Evolutionary conservation across 2,888 invertebrate genomes (phyloP).

Genomic region (Zonitis immaculata): DNA sequence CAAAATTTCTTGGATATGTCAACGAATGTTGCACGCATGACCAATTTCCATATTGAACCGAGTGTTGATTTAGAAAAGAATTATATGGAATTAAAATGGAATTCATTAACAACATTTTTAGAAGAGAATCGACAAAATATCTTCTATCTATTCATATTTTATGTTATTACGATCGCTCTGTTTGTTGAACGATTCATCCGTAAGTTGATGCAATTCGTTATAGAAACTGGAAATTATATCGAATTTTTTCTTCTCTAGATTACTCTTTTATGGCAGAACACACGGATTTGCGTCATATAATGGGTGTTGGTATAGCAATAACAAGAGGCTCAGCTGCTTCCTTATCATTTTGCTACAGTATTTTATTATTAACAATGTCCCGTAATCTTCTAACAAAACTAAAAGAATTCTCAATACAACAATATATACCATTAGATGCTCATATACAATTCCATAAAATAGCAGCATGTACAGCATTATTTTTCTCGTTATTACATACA

Average conservation of each 20-base stretch:
- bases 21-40: constrained; percentile 90
- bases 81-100: constrained; percentile 76
- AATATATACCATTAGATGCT: constrained; percentile 90
- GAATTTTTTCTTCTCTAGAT: too few relatives aligned
- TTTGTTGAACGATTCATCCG: constrained; percentile 93
- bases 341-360: constrained; percentile 89
- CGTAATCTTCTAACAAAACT: constrained; percentile 86
- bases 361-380: constrained; percentile 89
- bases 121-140: constrained; percentile 96
- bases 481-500: constrained; percentile 88
- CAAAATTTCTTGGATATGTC: constrained; percentile 93
- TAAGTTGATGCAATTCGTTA: constrained; percentile 48
- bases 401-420: constrained; percentile 90
- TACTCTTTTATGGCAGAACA: constrained; percentile 97
- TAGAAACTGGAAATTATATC: too few relatives aligned
- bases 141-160: constrained; percentile 91
- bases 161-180: constrained; percentile 88
- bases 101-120: constrained; percentile 81
- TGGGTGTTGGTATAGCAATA: constrained; percentile 96
- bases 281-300: constrained; percentile 89
- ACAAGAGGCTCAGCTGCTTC: constrained; percentile 93
- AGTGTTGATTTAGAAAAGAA: constrained; percentile 65
- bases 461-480: constrained; percentile 88
- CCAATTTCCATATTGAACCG: constrained; percentile 86
- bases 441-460: constrained; percentile 98